Conservation (phyloP, 37 sponge, comb jelly and placozoan species). For the Trichoplax adhaerens region DNA sequence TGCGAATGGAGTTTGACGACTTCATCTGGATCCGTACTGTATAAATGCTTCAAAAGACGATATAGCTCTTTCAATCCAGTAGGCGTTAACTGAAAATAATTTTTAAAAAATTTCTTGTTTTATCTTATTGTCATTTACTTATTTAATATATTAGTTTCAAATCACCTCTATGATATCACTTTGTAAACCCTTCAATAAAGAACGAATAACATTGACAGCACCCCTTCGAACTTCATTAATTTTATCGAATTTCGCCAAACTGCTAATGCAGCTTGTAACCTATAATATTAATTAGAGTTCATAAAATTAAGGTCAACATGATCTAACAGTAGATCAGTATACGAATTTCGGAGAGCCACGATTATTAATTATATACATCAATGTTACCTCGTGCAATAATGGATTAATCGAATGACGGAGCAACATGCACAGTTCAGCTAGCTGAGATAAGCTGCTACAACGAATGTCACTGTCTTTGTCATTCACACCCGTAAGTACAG, state of each 20-base stretch:
- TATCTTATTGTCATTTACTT: not conserved
- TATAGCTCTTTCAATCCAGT: constrained; percentile 29
- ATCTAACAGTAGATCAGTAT: too few species aligned
- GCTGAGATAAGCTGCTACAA: constrained; percentile 57
- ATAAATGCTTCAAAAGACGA: constrained; percentile 49
- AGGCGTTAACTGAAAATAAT: constrained; percentile 21
- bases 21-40: constrained; percentile 32
- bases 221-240: constrained; percentile 35
- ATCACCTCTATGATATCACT: too few species aligned
- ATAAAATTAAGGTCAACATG: too few species aligned
- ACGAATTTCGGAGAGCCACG: not conserved
- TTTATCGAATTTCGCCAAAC: constrained; percentile 25
- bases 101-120: not conserved
- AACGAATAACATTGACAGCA: constrained; percentile 34
- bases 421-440: constrained; percentile 36
- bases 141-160: not conserved
- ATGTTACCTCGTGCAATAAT: constrained; percentile 39
- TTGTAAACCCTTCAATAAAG: constrained; percentile 25
- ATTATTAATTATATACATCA: not conserved
- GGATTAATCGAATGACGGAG: constrained; percentile 21
- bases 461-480: constrained; percentile 33
- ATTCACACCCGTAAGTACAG: constrained; percentile 29
- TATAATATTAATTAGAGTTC: not conserved
- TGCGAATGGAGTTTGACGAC: constrained; percentile 44
- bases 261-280: constrained; percentile 33